Conservation (phyloP, 2,888 invertebrate species). For the Chloromyia formosa region DNA sequence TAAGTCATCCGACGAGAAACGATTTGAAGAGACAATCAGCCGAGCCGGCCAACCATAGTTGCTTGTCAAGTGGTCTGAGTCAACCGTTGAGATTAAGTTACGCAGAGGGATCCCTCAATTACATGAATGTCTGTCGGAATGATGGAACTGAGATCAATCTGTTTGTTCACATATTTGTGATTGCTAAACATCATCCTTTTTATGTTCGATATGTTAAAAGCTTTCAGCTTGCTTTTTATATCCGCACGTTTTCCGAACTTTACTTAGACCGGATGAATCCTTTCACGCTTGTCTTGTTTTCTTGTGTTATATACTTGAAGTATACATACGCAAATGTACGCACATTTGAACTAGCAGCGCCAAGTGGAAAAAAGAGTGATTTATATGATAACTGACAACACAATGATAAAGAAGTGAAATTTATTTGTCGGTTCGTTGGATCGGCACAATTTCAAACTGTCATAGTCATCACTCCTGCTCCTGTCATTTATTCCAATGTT, state of each 20-base stretch:
- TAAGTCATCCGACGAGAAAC: no score
- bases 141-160: no score
- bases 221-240: conserved; percentile 5
- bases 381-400: conserved; percentile 14
- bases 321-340: no score
- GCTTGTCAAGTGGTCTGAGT: no score
- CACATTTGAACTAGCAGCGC: neutral
- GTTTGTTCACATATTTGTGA: neutral
- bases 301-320: no score
- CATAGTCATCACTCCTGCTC: no score
- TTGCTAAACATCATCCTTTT: neutral
- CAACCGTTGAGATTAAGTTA: no score
- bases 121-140: no score
- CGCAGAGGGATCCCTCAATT: no score
- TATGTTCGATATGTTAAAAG: conserved; percentile 30
- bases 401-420: conserved; percentile 18
- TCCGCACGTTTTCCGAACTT: neutral
- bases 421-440: conserved; percentile 18
- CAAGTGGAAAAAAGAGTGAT: conserved; percentile 1
- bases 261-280: neutral
- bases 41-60: no score
- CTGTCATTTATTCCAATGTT: neutral
- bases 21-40: no score
- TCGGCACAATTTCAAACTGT: neutral
- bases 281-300: neutral